phyloP scores from a whole-genome alignment of 2,888 invertebrate genomes.

The Epistrophe grossulariae region DNA sequence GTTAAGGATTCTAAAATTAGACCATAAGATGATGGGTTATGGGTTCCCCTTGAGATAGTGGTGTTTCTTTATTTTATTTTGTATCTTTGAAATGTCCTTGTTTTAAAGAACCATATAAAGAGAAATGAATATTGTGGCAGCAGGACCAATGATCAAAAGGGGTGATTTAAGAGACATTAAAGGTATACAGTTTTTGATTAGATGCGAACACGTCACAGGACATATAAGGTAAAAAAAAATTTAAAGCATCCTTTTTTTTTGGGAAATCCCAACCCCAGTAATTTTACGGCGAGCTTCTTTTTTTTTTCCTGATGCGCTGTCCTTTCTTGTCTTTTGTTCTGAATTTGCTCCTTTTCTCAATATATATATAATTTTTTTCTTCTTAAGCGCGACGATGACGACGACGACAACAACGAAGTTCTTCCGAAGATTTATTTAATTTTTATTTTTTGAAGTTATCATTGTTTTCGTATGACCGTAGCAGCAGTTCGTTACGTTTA shows the following conservation, averaged over 20 bases:
- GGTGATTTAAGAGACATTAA: constrained; percentile 63
- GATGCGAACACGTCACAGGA: constrained; percentile 73
- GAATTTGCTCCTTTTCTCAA: constrained; percentile 32
- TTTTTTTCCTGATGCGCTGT: background rate
- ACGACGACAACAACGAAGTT: background rate
- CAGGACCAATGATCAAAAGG: constrained; percentile 61
- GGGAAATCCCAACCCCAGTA: constrained; percentile 57
- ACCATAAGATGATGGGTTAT: constrained; percentile 64
- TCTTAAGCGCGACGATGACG: constrained; percentile 14
- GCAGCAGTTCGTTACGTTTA: constrained; percentile 35
- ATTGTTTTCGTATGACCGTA: constrained; percentile 71
- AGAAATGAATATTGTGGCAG: constrained; percentile 51
- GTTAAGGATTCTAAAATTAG: constrained; percentile 75
- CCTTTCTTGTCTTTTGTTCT: constrained; percentile 47
- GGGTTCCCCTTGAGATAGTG: constrained; percentile 1
- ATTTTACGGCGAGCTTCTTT: constrained; percentile 73
- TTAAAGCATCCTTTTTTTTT: constrained; percentile 41
- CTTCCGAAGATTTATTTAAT: constrained; percentile 69
- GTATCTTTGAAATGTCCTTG: constrained; percentile 62
- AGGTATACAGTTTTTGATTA: constrained; percentile 75
- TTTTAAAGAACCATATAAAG: constrained; percentile 68
- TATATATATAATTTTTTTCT: background rate
- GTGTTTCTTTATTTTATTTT: constrained; percentile 37
- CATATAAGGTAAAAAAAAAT: constrained; percentile 1
- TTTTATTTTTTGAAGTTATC: constrained; percentile 52